Evolutionary conservation across 2,797 vertebrate genomes (phyloP), one percentile per base, ranked within the genome.

Genomic region (Myiotriccus ornatus): DNA sequence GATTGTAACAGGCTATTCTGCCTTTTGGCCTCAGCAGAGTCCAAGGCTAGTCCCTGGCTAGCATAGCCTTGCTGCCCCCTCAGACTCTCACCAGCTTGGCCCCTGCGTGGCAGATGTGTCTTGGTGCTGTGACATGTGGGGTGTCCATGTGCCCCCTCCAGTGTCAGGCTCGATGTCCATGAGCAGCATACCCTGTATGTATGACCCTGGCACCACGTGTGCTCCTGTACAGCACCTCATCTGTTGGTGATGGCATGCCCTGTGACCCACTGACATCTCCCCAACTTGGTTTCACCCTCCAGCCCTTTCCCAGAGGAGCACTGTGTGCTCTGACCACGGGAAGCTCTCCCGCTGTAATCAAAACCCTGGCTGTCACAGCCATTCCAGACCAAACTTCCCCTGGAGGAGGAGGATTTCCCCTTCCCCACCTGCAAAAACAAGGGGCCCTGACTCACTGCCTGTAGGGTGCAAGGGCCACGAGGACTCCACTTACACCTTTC

Each of bases 111-210:
- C 62, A 53, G 57, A 3, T 0, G 0, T 25, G 39, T 28, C 23
- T 4, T 2, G 46, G n/a, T 34, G 74, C 53, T 60, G 46, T n/a
- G 46, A 47, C 3, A 0, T 0, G 2, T 1, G 3, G 37, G 28
- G 20, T 6, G 8, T 22, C 41, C 28, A 10, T 30, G 21, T 30
- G 34, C 55, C 56, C 24, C 22, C 43, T 14, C 34, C 1, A 0
- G 52, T 7, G 43, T 16, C 0, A 0, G 46, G 44, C 49, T 25
- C 0, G 0, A 0, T 39, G 35, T 17, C 60, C 16, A 4, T 23
- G 7, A 32, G 19, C 3, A 2, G 52, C 53, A 81, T 22, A 30
- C 27, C n/a, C 37, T 13, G 13, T 3, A 3, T 35, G 21, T 19
- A 0, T 2, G 6, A 47, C 23, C 41, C 10, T 6, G 4, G 47